Evolutionary conservation across 1,140 invertebrate genomes (phyloP), one percentile per base, ranked within the genome.

Genomic region (Calliphora vicina): DNA sequence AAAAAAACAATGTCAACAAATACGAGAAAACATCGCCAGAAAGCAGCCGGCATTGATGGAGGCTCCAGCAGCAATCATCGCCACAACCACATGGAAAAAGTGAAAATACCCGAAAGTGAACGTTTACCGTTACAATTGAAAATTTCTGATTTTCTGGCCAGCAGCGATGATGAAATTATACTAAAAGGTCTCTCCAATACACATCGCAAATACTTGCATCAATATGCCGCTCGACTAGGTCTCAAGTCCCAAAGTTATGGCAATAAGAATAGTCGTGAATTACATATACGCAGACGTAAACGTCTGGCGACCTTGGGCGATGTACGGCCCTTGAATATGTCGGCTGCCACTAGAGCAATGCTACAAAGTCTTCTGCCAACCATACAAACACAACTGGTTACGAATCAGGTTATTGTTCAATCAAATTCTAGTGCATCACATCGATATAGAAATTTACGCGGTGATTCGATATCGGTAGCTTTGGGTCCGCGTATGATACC

Each of bases 211-310:
- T 85, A 86, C 35, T 50, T 89, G 6, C 87, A 88, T 61, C 45
- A 76, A 2, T 85, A 85, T 78, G 87, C 88, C n/a, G 82, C 84
- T 2, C 12, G 50, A 0, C 23, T 84, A n/a, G 86, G 87, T 6
- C 72, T 89, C 1, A 86, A 85, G 80, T 84, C 87, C 10, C 45
- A 73, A 27, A 89, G 88, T 43, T 85, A 84, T 82, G 86, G 85
- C 12, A 73, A n/a, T 6, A 74, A 10, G 0, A 81, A 83, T 0
- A 74, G 83, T 1, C 87, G 88, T 1, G 84, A 87, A 17, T 76
- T 89, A 0, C 83, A 83, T 42, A 81, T 89, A 10, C 84, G n/a
- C 1, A 84, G 84, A 3, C 82, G 80, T 15, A 84, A 84, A 57
- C 57, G 45, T 8, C n/a, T 72, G 43, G 43, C 27, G 67, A 78